Percentiles rank a stretch among this genome's conserved stretches.
Conservation (phyloP, 1,140 invertebrate genomes). For the Uloborus diversus region DNA sequence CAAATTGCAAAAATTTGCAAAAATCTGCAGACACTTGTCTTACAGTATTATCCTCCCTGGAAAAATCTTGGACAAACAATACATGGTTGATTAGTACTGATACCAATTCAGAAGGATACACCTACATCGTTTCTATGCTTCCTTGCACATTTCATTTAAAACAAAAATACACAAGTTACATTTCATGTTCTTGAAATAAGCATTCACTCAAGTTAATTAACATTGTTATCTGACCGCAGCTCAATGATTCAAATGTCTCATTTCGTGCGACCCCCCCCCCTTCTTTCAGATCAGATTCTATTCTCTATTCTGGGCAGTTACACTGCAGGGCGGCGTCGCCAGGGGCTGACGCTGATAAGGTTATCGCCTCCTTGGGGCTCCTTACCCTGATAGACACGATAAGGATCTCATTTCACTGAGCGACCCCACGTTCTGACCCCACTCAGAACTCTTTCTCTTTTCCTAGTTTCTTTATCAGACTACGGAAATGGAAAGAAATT, state of each 20-base stretch:
- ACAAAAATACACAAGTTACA: no score
- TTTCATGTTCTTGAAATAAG: no score
- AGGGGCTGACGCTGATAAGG: background rate
- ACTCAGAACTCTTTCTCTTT: constrained; percentile 20
- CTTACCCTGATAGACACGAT: constrained; percentile 12
- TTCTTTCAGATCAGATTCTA: background rate
- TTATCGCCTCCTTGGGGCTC: background rate
- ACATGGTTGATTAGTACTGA: no score
- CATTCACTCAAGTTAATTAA: no score
- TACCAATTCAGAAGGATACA: no score
- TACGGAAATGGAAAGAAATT: background rate
- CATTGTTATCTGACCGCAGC: no score
- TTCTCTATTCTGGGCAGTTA: background rate
- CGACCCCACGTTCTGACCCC: constrained; percentile 5
- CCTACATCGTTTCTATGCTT: no score
- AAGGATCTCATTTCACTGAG: constrained; percentile 38
- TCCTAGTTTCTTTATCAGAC: background rate
- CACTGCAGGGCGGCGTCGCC: background rate
- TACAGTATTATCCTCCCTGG: no score
- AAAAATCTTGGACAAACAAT: no score
- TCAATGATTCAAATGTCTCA: background rate
- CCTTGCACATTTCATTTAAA: no score
- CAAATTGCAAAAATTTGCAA: no score
- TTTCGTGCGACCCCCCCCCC: background rate
- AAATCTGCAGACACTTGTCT: no score